phyloP scores from a whole-genome alignment of 2,888 invertebrate species.

The Synergus itoensis region DNA sequence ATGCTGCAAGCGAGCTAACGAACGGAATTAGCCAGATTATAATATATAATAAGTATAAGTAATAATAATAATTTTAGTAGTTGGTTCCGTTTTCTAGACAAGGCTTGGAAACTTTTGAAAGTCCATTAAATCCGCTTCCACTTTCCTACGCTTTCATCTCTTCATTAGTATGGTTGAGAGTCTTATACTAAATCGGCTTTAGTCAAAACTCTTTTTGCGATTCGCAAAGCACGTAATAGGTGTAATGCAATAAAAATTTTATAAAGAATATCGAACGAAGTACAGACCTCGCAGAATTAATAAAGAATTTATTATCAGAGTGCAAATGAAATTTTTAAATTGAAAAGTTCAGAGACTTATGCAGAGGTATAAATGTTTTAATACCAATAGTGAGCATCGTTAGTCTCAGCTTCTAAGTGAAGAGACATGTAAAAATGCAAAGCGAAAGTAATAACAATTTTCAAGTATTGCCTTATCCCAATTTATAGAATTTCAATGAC shows the following conservation, averaged over 20 bases:
- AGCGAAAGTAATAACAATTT: not conserved
- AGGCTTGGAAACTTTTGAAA: constrained; percentile 18
- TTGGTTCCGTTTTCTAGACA: not conserved
- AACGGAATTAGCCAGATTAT: no score
- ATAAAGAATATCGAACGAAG: not conserved
- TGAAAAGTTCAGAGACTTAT: not conserved
- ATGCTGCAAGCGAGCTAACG: no score
- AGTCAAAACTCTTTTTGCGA: constrained; percentile 12
- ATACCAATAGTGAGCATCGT: no score
- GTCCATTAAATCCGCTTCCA: constrained; percentile 30
- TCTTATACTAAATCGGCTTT: constrained; percentile 9
- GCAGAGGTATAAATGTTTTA: no score
- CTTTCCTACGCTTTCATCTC: constrained; percentile 14
- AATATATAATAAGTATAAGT: no score
- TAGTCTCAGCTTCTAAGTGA: no score
- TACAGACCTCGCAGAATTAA: not conserved
- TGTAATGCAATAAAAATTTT: not conserved
- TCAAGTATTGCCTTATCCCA: not conserved
- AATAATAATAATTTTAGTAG: no score
- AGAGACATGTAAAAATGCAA: no score
- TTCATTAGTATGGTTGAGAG: constrained; percentile 19
- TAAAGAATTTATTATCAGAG: not conserved
- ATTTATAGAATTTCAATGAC: constrained; percentile 4
- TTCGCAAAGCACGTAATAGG: not conserved
- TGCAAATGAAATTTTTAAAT: not conserved